Evolutionary conservation across 2,797 vertebrate species (phyloP).

Genomic region (Labeo calbasu): DNA sequence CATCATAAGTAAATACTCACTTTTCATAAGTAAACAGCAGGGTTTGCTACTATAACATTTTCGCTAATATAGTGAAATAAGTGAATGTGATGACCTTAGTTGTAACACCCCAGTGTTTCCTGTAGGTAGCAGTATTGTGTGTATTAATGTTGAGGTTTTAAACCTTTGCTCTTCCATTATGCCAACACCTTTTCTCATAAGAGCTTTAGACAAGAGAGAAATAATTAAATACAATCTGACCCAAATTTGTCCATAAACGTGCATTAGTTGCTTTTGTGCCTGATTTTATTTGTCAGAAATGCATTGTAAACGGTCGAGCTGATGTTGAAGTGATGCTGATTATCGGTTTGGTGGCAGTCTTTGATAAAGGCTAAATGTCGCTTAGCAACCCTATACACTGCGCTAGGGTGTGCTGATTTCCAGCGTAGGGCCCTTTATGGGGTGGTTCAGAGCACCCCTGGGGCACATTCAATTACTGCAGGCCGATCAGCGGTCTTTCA

Average conservation of each 20-base stretch:
- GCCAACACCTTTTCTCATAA: not conserved
- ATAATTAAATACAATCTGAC: not conserved
- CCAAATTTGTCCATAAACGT: not conserved
- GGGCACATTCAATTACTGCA: constrained; percentile 55
- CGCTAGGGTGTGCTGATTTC: constrained; percentile 25
- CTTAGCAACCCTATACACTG: constrained; percentile 16
- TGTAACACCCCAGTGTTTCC: constrained; percentile 9
- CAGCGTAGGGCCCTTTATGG: constrained; percentile 30
- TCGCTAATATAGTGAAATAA: not conserved
- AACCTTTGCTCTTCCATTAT: constrained; percentile 18
- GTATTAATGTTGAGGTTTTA: not conserved
- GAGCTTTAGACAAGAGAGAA: not conserved
- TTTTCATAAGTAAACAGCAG: not conserved
- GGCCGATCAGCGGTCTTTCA: constrained; percentile 44
- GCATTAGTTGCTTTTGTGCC: not conserved
- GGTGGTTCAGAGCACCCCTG: constrained; percentile 29
- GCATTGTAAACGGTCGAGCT: not conserved
- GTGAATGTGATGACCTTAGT: constrained; percentile 11
- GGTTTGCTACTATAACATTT: not conserved
- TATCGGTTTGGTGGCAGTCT: not conserved
- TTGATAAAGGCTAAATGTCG: constrained; percentile 27
- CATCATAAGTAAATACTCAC: not conserved
- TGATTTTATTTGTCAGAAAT: constrained; percentile 11
- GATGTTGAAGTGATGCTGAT: not conserved
- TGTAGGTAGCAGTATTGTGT: constrained; percentile 51